Evolutionary conservation across 2,113 vertebrate species (phyloP).

Genomic region (Morphnarchus princeps): DNA sequence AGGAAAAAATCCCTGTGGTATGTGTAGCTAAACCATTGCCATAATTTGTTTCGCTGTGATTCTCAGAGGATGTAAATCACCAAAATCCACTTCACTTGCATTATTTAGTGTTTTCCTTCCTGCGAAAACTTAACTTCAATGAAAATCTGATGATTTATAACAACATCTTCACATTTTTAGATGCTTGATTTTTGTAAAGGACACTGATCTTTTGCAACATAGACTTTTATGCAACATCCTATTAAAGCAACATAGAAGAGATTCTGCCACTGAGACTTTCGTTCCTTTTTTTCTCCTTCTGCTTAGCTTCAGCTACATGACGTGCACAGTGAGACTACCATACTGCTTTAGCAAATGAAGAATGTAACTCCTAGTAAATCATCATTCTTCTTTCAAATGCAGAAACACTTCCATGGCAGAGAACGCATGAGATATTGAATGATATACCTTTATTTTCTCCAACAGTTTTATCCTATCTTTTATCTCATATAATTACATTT

Average conservation of each 20-base stretch:
- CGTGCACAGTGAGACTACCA: neutral
- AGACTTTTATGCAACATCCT: neutral
- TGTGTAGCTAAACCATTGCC: neutral
- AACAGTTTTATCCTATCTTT: neutral
- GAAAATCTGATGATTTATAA: neutral
- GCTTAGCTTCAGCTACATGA: neutral
- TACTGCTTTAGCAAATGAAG: neutral
- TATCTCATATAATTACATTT: neutral
- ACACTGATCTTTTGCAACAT: neutral
- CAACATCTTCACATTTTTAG: neutral
- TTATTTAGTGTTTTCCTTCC: neutral
- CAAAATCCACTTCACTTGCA: neutral
- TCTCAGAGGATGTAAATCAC: neutral
- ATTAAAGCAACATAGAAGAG: neutral
- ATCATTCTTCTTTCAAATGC: neutral
- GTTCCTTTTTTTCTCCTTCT: neutral
- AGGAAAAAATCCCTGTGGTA: neutral
- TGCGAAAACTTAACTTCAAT: neutral
- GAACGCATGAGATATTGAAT: neutral
- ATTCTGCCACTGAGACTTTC: neutral
- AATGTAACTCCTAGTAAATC: neutral
- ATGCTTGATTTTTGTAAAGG: neutral
- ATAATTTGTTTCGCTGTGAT: neutral
- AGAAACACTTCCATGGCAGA: neutral
- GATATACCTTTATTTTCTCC: neutral